Evolutionary conservation across 2,888 invertebrate genomes (phyloP).

Genomic region (Deilephila porcellus): DNA sequence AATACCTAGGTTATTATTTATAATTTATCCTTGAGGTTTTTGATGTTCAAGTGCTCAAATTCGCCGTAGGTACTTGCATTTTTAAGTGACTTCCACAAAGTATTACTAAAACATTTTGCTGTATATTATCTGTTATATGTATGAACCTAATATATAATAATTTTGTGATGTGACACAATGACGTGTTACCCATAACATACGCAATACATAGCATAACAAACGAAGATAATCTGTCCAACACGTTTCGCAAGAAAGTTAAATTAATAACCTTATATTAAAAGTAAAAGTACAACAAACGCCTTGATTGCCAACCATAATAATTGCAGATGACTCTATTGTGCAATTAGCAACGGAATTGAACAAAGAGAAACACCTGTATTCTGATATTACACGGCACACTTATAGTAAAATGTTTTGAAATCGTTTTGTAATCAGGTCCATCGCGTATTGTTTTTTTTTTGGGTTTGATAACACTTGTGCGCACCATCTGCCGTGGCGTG

Average conservation of each 20-base stretch:
- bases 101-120: no score
- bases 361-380: constrained; percentile 14
- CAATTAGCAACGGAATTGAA: constrained; percentile 18
- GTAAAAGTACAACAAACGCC: constrained; percentile 16
- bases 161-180: no score
- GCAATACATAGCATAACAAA: background rate
- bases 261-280: constrained; percentile 18
- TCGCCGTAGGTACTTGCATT: no score
- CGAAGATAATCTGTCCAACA: background rate
- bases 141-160: no score
- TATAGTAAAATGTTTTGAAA: constrained; percentile 14
- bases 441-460: constrained; percentile 9
- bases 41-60: no score
- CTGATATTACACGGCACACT: background rate
- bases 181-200: background rate
- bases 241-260: background rate
- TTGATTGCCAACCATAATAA: constrained; percentile 20
- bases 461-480: constrained; percentile 18
- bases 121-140: no score
- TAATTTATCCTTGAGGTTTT: no score
- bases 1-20: no score
- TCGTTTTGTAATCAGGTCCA: constrained; percentile 14
- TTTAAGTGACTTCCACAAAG: no score
- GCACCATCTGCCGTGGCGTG: constrained; percentile 25
- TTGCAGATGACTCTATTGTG: constrained; percentile 22